Evolutionary conservation across 2,113 vertebrate genomes (phyloP).

Genomic region (Mastomys natalensis): DNA sequence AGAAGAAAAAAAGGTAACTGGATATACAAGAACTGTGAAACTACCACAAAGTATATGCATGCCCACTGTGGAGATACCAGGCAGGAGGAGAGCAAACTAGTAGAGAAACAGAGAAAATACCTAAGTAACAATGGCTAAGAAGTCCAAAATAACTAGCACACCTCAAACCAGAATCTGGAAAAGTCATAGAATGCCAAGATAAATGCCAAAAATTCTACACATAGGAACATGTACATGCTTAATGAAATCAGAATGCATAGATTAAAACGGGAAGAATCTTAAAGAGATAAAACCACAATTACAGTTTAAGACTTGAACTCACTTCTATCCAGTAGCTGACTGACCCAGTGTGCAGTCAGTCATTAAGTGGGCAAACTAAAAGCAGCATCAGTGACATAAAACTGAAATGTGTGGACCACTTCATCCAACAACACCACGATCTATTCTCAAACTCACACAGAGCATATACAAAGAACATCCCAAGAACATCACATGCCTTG

Average conservation of each 20-base stretch:
- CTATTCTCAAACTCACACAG: background rate
- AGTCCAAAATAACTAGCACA: background rate
- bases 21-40: background rate
- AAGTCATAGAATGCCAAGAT: background rate
- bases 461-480: background rate
- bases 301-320: background rate
- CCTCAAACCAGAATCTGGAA: background rate
- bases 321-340: background rate
- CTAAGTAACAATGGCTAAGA: background rate
- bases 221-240: background rate
- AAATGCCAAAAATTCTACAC: background rate
- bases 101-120: background rate
- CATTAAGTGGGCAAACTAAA: background rate
- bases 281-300: background rate
- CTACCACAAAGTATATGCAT: background rate
- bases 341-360: background rate
- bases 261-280: background rate
- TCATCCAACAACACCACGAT: background rate
- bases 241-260: background rate
- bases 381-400: background rate
- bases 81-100: background rate
- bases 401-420: background rate
- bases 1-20: background rate
- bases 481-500: background rate
- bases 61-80: background rate